Percentiles rank a stretch among this genome's conserved stretches.
Evolutionary conservation across 2,113 vertebrate genomes (phyloP).

Genomic region (Lipotes vexillifer): DNA sequence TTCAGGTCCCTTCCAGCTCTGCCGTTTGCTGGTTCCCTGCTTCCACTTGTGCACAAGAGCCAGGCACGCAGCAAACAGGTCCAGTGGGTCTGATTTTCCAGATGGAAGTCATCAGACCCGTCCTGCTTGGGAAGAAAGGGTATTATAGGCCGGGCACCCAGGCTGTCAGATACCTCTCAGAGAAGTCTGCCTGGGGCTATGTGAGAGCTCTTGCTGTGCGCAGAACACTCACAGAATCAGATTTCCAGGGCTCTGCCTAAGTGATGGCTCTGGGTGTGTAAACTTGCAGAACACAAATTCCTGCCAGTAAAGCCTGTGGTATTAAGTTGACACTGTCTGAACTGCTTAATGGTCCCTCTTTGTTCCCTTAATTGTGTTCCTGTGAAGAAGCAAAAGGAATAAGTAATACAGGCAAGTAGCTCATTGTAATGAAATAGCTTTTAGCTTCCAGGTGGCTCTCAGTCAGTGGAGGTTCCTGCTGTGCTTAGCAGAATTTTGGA

Average conservation of each 20-base stretch:
- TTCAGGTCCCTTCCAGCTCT: neutral
- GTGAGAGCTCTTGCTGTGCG: neutral
- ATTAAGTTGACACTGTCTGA: constrained; percentile 24
- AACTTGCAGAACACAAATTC: neutral
- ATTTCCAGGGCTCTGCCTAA: neutral
- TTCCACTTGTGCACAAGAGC: neutral
- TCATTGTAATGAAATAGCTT: neutral
- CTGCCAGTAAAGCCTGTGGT: neutral
- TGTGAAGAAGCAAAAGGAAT: neutral
- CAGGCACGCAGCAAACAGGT: neutral
- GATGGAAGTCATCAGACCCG: neutral
- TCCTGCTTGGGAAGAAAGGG: neutral
- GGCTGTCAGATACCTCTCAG: neutral
- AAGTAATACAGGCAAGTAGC: neutral
- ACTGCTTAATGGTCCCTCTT: constrained; percentile 25
- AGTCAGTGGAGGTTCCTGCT: neutral
- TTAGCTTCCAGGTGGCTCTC: constrained; percentile 9
- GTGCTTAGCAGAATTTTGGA: neutral
- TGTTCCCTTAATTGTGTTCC: constrained; percentile 39
- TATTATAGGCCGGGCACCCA: neutral
- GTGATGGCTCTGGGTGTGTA: neutral
- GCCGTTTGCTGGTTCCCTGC: neutral
- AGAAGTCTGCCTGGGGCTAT: neutral
- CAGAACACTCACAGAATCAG: neutral
- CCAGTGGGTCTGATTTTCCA: neutral